Evolutionary conservation across 2,797 vertebrate genomes (phyloP).

Genomic region (Catostomus latipinnis): DNA sequence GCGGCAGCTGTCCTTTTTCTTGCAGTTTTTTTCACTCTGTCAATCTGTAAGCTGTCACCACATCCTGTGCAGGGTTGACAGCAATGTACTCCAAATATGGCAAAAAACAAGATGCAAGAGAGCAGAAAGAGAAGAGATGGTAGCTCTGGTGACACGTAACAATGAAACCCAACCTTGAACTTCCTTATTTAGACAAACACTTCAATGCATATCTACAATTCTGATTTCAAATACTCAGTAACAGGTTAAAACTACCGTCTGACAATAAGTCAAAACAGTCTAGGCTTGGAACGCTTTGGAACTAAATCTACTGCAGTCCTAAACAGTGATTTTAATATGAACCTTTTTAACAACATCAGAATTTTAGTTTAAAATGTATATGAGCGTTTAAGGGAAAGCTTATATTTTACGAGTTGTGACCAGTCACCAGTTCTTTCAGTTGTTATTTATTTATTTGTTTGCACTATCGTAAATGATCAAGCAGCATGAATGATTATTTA

Average conservation of each 20-base stretch:
- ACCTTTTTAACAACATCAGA: no score
- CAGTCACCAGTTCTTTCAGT: no score
- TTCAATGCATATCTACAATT: conserved; percentile 44
- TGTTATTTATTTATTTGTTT: no score
- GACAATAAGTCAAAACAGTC: no score
- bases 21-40: conserved; percentile 37
- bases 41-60: conserved; percentile 63
- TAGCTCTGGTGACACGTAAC: conserved; percentile 64
- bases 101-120: conserved; percentile 66
- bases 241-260: background rate
- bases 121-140: conserved; percentile 38
- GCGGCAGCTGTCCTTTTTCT: conserved; percentile 48
- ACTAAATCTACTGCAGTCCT: no score
- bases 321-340: no score
- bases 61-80: conserved; percentile 75
- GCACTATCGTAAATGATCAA: no score
- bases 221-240: conserved; percentile 4
- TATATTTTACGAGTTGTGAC: no score
- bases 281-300: no score
- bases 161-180: conserved; percentile 68
- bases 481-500: no score
- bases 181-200: conserved; percentile 74
- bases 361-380: no score
- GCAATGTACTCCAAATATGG: conserved; percentile 80
- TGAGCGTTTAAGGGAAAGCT: no score